A percentile compares a stretch with the other conserved stretches of the same genome.
Evolutionary conservation across 1,140 invertebrate species (phyloP).

Genomic region (Galleria mellonella): DNA sequence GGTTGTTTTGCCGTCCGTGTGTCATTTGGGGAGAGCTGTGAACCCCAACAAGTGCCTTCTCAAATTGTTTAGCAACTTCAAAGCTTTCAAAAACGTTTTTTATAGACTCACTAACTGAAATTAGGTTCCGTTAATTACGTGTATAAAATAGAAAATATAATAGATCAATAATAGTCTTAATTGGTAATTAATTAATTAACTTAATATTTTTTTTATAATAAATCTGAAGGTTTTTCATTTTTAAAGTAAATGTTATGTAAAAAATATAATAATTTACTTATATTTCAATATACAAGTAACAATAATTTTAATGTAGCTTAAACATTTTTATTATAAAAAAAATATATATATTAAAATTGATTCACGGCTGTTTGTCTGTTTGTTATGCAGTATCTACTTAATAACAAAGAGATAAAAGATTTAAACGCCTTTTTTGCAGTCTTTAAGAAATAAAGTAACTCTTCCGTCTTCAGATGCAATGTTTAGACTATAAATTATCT

Average conservation of each 20-base stretch:
- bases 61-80: slow-evolving; percentile 64
- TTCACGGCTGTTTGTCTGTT: not conserved
- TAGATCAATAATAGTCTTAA: not conserved
- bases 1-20: slow-evolving; percentile 25
- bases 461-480: slow-evolving; percentile 6
- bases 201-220: not conserved
- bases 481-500: slow-evolving; percentile 66
- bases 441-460: not conserved
- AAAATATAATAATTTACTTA: not conserved
- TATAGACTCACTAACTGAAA: slow-evolving; percentile 11
- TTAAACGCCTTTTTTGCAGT: not conserved
- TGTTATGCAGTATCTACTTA: not conserved
- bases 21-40: slow-evolving; percentile 52
- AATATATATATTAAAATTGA: not conserved
- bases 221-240: not conserved
- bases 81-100: slow-evolving; percentile 34
- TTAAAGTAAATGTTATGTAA: not conserved
- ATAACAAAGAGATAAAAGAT: not conserved
- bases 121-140: slow-evolving; percentile 8
- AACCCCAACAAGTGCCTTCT: slow-evolving; percentile 54
- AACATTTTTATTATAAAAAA: not conserved
- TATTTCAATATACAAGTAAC: not conserved
- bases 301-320: not conserved
- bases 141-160: not conserved
- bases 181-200: not conserved